phyloP scores from a whole-genome alignment of 2,888 invertebrate species.

The Omphaloscelis lunosa region DNA sequence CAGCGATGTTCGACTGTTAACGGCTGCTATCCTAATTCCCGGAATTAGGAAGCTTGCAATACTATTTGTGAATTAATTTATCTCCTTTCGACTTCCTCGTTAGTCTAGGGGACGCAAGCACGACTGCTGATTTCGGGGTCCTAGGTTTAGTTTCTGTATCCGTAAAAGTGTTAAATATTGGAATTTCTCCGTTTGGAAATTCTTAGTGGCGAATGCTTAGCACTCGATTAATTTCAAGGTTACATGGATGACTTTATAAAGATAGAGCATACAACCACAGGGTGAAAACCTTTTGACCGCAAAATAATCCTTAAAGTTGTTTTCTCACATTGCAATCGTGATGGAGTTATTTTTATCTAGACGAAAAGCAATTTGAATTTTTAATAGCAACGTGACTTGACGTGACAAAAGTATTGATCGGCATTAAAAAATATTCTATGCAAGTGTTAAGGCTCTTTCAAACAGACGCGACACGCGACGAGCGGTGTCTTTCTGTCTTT shows the following conservation, averaged over 20 bases:
- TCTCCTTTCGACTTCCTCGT: neutral
- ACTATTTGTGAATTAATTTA: conserved; percentile 8
- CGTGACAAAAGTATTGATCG: conserved; percentile 4
- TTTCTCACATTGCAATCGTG: neutral
- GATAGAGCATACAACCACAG: neutral
- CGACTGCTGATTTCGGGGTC: neutral
- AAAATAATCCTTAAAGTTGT: neutral
- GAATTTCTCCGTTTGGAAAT: neutral
- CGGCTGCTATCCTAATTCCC: conserved; percentile 32
- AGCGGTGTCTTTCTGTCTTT: too few relatives aligned
- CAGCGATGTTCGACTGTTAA: conserved; percentile 55
- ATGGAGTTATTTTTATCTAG: conserved; percentile 4
- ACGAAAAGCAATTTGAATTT: conserved; percentile 4
- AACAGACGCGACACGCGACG: too few relatives aligned
- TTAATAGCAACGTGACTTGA: neutral
- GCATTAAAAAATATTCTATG: neutral
- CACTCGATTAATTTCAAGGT: neutral
- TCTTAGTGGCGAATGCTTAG: too few relatives aligned
- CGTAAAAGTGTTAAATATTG: neutral
- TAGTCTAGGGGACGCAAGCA: neutral
- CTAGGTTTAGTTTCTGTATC: neutral
- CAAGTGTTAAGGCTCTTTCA: too few relatives aligned
- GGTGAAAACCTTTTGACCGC: neutral
- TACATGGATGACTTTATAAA: neutral
- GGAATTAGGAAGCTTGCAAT: conserved; percentile 16